Conservation (phyloP, 2,888 invertebrate species). For the Harpalus rubripes region DNA sequence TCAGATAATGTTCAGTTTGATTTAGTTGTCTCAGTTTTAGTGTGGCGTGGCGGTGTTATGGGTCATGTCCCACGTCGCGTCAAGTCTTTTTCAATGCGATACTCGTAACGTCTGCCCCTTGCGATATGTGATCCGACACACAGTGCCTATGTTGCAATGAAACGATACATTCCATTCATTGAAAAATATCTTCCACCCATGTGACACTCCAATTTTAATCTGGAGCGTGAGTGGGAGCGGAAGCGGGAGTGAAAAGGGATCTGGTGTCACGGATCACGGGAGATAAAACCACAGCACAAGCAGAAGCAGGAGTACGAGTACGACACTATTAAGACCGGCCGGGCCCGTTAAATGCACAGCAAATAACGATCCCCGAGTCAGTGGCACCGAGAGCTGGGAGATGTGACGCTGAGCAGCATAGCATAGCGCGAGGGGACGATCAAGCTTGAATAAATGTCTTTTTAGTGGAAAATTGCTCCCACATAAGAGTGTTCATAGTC, state of each 20-base stretch:
- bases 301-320: not conserved
- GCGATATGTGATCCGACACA: constrained; percentile 7
- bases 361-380: constrained; percentile 45
- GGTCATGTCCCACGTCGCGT: constrained; percentile 16
- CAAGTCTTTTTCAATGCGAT: not conserved
- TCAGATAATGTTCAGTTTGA: too few species aligned
- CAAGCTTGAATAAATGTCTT: constrained; percentile 65
- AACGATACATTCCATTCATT: constrained; percentile 53
- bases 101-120: not conserved
- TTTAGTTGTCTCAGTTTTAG: not conserved
- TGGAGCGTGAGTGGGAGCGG: constrained; percentile 21
- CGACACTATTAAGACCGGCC: constrained; percentile 18
- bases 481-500: constrained; percentile 68
- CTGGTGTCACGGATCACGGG: constrained; percentile 37
- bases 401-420: constrained; percentile 22
- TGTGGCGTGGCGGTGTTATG: constrained; percentile 9
- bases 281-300: not conserved
- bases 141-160: constrained; percentile 6
- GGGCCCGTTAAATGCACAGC: constrained; percentile 44
- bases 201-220: constrained; percentile 66
- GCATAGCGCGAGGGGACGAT: constrained; percentile 45
- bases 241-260: not conserved
- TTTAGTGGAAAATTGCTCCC: constrained; percentile 64
- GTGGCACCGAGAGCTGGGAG: not conserved
- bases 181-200: constrained; percentile 62